These are phyloP conservation scores for Molorchus minor DNA, from an alignment of 2,888 invertebrate genomes.

Conservation along the genomic window DNA sequence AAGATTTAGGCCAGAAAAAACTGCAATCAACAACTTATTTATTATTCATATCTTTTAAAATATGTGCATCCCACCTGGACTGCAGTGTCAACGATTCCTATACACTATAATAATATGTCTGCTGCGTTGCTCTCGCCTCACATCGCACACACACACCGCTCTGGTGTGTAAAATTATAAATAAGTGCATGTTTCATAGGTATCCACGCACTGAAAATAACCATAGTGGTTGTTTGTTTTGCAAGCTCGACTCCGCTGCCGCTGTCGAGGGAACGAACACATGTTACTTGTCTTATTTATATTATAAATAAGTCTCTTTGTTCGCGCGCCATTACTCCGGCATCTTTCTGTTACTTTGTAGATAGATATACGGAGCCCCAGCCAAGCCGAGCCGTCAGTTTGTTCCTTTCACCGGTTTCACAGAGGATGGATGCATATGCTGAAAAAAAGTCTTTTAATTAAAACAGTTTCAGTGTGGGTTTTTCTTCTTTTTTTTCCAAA, in stretches of 20 bases:
- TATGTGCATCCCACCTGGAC: no score
- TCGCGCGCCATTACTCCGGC: conserved; percentile 34
- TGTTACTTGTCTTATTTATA: conserved; percentile 48
- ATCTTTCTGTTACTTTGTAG: conserved; percentile 34
- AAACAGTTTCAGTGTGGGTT: not conserved
- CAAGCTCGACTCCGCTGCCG: conserved; percentile 32
- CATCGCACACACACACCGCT: not conserved
- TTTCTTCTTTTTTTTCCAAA: not conserved
- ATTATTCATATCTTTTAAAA: no score
- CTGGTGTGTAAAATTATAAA: conserved; percentile 34
- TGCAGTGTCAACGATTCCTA: no score
- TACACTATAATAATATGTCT: no score
- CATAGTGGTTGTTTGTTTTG: conserved; percentile 44
- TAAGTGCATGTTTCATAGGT: conserved; percentile 41
- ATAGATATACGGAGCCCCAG: no score
- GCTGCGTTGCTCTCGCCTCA: no score
- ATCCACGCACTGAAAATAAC: conserved; percentile 42
- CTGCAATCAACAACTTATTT: no score
- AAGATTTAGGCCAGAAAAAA: no score
- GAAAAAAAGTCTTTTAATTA: not conserved
- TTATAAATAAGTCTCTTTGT: conserved; percentile 50
- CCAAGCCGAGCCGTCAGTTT: not conserved
- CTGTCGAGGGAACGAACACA: conserved; percentile 37
- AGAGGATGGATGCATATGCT: not conserved
- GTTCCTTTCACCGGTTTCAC: not conserved